Conservation (phyloP, 2,888 invertebrate genomes). For the Cecidostiba fungosa region DNA sequence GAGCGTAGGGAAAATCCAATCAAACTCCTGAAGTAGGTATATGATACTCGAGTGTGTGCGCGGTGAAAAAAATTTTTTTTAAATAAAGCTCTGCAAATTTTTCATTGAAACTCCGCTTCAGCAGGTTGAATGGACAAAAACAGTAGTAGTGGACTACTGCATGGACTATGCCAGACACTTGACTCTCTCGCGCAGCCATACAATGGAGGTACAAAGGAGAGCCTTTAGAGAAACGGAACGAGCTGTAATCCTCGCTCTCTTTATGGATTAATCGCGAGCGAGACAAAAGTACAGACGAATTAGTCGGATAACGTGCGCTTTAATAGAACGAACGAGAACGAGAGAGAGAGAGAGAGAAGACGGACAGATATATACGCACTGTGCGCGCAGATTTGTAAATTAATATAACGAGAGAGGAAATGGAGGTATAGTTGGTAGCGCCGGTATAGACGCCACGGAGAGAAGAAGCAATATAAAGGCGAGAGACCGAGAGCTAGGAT, state of each 20-base stretch:
- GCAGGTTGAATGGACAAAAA: neutral
- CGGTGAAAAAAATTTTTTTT: no score
- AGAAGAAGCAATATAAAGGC: constrained; percentile 47
- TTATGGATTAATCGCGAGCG: constrained; percentile 27
- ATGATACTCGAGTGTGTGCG: neutral
- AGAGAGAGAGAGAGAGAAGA: neutral
- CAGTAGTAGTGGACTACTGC: neutral
- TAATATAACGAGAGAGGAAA: constrained; percentile 41
- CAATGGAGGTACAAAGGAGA: neutral
- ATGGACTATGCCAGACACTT: neutral
- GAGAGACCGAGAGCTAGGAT: constrained; percentile 20
- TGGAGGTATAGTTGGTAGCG: neutral
- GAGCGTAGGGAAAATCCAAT: constrained; percentile 18
- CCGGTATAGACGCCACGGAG: neutral
- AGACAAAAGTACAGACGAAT: neutral
- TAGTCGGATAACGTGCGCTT: neutral
- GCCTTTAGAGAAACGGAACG: neutral
- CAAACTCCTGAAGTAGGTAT: no score
- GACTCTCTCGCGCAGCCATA: neutral
- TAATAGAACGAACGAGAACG: no score
- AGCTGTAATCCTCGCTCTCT: neutral
- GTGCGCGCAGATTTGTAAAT: constrained; percentile 47
- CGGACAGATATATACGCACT: no score
- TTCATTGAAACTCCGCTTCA: neutral
- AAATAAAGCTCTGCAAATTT: neutral